These are phyloP conservation scores for Neodontobutis hainanensis DNA, from an alignment of 2,113 vertebrate genomes.

Conservation along the genomic window DNA sequence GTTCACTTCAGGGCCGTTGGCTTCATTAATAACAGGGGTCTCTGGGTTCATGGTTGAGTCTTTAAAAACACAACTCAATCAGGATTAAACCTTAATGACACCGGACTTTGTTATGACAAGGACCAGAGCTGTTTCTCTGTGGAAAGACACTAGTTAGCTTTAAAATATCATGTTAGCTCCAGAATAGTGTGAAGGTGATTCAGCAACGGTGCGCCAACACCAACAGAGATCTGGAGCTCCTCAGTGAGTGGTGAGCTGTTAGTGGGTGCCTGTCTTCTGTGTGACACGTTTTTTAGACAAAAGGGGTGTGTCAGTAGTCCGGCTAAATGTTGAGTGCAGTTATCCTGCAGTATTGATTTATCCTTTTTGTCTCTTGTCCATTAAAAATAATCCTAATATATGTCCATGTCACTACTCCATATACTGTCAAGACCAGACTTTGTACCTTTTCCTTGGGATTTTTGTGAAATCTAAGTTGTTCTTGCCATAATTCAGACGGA, in stretches of 20 bases:
- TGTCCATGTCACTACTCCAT: no score
- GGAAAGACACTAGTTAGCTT: slow-evolving; percentile 3
- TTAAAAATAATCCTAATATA: no score
- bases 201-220: slow-evolving; percentile 21
- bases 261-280: no score
- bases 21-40: slow-evolving; percentile 8
- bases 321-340: no score
- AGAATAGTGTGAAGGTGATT: slow-evolving; percentile 14
- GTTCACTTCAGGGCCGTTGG: neutral
- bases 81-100: slow-evolving; percentile 7
- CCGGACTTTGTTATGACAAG: neutral
- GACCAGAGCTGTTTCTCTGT: neutral
- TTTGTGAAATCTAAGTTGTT: no score
- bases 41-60: neutral
- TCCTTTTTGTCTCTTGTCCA: no score
- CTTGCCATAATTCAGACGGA: no score
- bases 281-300: no score
- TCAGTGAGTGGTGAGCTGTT: slow-evolving; percentile 16
- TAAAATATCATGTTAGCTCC: neutral
- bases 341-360: no score
- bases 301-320: no score
- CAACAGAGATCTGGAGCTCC: slow-evolving; percentile 18
- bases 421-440: no score
- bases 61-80: slow-evolving; percentile 4
- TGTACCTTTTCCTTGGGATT: no score